These are phyloP conservation scores for Myrmecobius fasciatus DNA, from an alignment of 2,113 vertebrate genomes.

Conservation along the genomic window DNA sequence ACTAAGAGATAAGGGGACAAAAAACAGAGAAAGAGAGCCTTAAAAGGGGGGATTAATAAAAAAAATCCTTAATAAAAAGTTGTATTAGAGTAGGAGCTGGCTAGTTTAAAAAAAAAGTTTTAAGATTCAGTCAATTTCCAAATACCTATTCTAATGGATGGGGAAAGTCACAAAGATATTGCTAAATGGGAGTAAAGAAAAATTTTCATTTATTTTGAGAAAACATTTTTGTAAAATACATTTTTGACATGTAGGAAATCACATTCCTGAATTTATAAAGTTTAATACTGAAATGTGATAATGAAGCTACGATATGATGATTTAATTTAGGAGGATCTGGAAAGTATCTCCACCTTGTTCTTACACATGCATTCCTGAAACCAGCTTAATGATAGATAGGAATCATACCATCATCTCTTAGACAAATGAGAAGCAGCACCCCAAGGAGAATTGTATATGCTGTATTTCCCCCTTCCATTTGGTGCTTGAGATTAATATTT, in stretches of 20 bases:
- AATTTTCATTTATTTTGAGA: neutral
- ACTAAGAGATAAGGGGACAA: neutral
- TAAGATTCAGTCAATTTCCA: neutral
- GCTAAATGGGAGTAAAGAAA: neutral
- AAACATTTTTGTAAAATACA: neutral
- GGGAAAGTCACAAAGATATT: neutral
- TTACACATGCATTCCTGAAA: neutral
- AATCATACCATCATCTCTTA: neutral
- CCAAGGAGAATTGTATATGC: neutral
- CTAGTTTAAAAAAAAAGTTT: neutral
- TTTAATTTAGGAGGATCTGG: neutral
- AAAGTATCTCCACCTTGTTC: neutral
- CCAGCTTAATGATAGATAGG: neutral
- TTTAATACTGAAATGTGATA: slow-evolving; percentile 8
- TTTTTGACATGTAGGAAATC: neutral
- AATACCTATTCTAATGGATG: neutral
- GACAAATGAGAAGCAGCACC: neutral
- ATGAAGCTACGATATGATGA: neutral
- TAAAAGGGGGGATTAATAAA: neutral
- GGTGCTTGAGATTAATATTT: neutral
- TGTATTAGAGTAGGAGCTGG: neutral
- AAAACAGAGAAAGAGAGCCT: neutral
- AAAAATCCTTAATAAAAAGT: neutral
- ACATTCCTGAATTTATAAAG: neutral
- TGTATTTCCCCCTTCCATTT: neutral